Evolutionary conservation across 2,113 vertebrate species (phyloP).

Genomic region (Cephalopterus ornatus): DNA sequence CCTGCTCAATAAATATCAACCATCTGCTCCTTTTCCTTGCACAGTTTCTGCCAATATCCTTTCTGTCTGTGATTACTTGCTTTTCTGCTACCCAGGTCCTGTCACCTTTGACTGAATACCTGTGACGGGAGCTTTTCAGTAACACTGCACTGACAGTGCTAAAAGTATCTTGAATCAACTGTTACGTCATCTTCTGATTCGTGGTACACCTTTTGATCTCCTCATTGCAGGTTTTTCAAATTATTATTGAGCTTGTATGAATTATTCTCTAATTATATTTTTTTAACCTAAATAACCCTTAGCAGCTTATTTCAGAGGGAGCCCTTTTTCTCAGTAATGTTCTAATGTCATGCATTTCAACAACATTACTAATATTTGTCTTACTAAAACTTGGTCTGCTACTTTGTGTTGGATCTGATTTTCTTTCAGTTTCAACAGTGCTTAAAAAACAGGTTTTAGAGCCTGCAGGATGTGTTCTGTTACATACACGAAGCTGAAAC

Average conservation of each 20-base stretch:
- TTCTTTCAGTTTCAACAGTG: neutral
- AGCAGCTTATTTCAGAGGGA: neutral
- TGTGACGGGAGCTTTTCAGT: neutral
- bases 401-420: neutral
- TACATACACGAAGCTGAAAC: neutral
- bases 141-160: neutral
- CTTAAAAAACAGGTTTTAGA: neutral
- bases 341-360: neutral
- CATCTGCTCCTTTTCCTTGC: neutral
- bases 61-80: neutral
- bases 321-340: neutral
- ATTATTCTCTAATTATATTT: neutral
- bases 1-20: accelerated
- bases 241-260: neutral
- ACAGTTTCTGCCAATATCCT: neutral
- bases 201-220: neutral
- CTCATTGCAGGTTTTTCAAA: neutral
- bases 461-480: neutral
- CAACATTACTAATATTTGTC: neutral
- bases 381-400: neutral
- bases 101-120: neutral
- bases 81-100: neutral
- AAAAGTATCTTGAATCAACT: neutral
- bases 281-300: neutral
- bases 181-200: neutral